Conservation (phyloP, 2,888 invertebrate species). For the Nymphalis urticae region DNA sequence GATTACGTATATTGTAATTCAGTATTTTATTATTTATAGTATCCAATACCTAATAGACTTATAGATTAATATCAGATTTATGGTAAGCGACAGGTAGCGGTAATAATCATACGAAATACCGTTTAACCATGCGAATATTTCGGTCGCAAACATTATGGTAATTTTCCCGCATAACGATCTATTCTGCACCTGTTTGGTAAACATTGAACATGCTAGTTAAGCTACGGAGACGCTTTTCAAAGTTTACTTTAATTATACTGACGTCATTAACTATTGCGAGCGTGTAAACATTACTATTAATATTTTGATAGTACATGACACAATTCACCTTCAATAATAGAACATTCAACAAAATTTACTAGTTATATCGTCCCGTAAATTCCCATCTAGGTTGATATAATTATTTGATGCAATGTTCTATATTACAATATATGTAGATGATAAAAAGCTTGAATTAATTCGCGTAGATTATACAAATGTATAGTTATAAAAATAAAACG, state of each 20-base stretch:
- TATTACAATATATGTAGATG: too few relatives aligned
- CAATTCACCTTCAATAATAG: neutral
- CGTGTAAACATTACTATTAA: slow-evolving; percentile 6
- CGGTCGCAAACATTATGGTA: slow-evolving; percentile 66
- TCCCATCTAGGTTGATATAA: too few relatives aligned
- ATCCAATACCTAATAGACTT: slow-evolving; percentile 1
- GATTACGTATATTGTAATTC: too few relatives aligned
- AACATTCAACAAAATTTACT: too few relatives aligned
- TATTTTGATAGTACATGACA: slow-evolving; percentile 7
- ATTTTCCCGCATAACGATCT: slow-evolving; percentile 65
- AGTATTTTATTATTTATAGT: too few relatives aligned
- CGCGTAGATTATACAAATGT: too few relatives aligned
- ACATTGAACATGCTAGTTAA: slow-evolving; percentile 57
- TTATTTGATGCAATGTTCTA: too few relatives aligned
- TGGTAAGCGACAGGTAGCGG: slow-evolving; percentile 1
- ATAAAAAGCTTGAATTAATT: too few relatives aligned
- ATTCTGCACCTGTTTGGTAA: slow-evolving; percentile 77
- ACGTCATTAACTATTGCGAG: slow-evolving; percentile 26
- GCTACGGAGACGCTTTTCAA: slow-evolving; percentile 61
- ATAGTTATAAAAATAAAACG: too few relatives aligned
- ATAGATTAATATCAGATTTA: neutral
- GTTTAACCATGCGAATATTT: slow-evolving; percentile 27
- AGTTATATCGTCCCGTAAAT: too few relatives aligned
- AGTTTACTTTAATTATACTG: slow-evolving; percentile 35
- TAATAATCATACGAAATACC: slow-evolving; percentile 20